Base-by-base conservation (phyloP, 2,113 vertebrate species). In the Cheirogaleus medius region DNA sequence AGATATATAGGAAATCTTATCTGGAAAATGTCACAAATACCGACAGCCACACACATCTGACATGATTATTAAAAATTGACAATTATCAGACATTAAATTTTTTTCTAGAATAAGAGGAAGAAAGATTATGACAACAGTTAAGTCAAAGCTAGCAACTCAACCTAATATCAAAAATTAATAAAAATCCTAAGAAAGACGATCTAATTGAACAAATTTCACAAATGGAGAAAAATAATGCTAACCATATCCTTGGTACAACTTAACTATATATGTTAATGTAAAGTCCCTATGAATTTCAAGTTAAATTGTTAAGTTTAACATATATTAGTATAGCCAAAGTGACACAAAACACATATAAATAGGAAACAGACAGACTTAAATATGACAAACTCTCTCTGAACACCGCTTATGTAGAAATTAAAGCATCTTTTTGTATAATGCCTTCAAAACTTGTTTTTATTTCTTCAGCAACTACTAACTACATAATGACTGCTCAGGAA, bases 311-410 rank as follows among this genome's bases (percentile, higher is more conserved):
- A 97, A 86, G 20, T 37, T 94, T 81, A 95, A 95, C 58, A 96
- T 39, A 96, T 66, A 84, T 97, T 98, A 98, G 96, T 94, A 71
- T 56, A 96, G 81, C 56, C 68, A 95, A 91, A 23, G 80, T 89
- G 68, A 97, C 66, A 97, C 7, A 96, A 89, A 93, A 91, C 52
- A 96, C 13, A 39, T 23, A 54, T 82, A 90, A 92, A 58, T 58
- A 90, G 13, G 17, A 74, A 81, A 95, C 85, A 73, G 78, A 83
- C 44, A 90, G 10, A 91, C 54, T 92, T 90, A 97, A 92, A 77
- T 87, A 76, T 5, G 32, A 87, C 15, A 93, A 85, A 86, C 71
- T 74, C 1, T 86, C 47, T 94, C 39, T 83, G 27, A 93, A 49
- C 8, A 63, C 5, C 60, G 27, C 4, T 80, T 66, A 60, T 69